Evolutionary conservation across 1,140 invertebrate species (phyloP).

Genomic region (Phortica variegata): DNA sequence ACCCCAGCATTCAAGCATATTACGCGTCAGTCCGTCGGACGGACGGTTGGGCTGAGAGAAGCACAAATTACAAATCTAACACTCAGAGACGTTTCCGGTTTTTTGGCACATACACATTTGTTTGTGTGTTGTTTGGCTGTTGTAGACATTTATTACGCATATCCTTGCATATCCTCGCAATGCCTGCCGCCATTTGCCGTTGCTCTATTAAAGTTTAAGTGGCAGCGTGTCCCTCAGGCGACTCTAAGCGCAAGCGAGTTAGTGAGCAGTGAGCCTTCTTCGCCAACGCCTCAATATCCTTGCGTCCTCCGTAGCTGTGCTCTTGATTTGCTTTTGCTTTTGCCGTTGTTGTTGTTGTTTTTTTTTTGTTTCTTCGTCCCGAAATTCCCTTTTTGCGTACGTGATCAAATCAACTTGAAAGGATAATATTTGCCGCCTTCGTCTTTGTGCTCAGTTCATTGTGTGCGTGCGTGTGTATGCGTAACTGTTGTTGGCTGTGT

Average conservation of each 20-base stretch:
- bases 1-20: constrained; percentile 8
- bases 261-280: too few relatives aligned
- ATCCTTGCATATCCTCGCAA: constrained; percentile 21
- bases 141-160: constrained; percentile 51
- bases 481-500: constrained; percentile 21
- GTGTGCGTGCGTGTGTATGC: constrained; percentile 6
- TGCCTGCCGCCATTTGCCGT: constrained; percentile 15
- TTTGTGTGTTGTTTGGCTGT: constrained; percentile 13
- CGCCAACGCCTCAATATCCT: too few relatives aligned
- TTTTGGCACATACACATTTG: too few relatives aligned
- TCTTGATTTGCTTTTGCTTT: too few relatives aligned
- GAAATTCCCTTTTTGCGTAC: constrained; percentile 55
- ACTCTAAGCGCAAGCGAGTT: too few relatives aligned
- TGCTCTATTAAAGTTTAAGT: constrained; percentile 54
- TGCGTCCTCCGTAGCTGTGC: too few relatives aligned
- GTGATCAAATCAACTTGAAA: constrained; percentile 58
- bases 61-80: background rate
- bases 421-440: constrained; percentile 53
- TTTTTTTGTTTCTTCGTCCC: constrained; percentile 51
- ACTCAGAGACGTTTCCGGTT: background rate
- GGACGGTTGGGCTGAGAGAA: background rate
- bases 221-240: constrained; percentile 48
- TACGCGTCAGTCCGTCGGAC: too few relatives aligned
- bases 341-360: constrained; percentile 47
- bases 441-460: constrained; percentile 24